A percentile compares a stretch with the other conserved stretches of the same genome.
Evolutionary conservation across 2,888 invertebrate genomes (phyloP).

Genomic region (Phengaris alcon): DNA sequence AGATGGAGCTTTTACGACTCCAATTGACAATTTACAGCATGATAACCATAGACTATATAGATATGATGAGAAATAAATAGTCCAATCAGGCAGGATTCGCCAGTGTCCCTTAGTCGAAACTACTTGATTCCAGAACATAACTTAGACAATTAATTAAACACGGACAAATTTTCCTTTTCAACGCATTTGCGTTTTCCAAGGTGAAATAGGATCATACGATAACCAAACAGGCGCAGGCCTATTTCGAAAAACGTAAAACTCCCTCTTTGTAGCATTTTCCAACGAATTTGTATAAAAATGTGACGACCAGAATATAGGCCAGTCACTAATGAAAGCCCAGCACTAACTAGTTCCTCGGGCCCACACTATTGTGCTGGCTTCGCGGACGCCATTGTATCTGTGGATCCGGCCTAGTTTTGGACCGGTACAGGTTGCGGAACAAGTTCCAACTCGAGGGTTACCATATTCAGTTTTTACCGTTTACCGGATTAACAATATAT

Average conservation of each 20-base stretch:
- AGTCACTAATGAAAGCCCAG: conserved; percentile 34
- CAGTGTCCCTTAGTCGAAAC: too few relatives aligned
- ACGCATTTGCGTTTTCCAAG: background rate
- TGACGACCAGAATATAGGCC: conserved; percentile 31
- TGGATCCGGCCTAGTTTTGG: conserved; percentile 30
- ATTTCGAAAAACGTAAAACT: conserved; percentile 1
- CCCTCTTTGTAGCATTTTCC: conserved; percentile 16
- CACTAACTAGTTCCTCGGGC: conserved; percentile 25
- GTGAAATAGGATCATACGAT: background rate
- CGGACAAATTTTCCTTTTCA: background rate
- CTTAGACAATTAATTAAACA: too few relatives aligned
- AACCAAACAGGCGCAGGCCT: background rate
- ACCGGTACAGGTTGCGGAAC: conserved; percentile 31
- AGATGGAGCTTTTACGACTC: too few relatives aligned
- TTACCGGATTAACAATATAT: too few relatives aligned
- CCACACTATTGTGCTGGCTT: conserved; percentile 26
- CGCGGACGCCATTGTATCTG: conserved; percentile 30
- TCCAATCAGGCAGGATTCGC: too few relatives aligned
- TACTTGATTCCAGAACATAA: too few relatives aligned
- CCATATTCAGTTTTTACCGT: conserved; percentile 21
- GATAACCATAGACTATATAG: too few relatives aligned
- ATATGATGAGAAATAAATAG: too few relatives aligned
- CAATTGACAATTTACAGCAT: too few relatives aligned
- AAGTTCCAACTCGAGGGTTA: conserved; percentile 19
- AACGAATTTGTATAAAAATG: conserved; percentile 22